A percentile compares a stretch with the other conserved stretches of the same genome.
Evolutionary conservation across 2,113 vertebrate genomes (phyloP).

Genomic region (Leucopternis melanops): DNA sequence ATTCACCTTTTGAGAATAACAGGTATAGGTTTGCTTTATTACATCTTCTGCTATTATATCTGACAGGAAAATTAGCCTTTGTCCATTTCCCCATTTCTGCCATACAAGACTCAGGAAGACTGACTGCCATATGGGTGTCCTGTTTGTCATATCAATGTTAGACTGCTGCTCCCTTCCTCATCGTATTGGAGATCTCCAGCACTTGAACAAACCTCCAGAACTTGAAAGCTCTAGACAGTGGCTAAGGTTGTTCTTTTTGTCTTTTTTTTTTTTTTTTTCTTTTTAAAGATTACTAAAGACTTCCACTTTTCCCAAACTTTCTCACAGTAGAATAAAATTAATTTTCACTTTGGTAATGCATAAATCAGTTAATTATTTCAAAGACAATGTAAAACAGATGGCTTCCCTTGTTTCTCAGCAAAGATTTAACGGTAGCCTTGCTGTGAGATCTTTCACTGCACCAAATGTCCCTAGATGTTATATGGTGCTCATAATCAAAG

Average conservation of each 20-base stretch:
- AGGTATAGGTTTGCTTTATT: background rate
- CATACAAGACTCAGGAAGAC: background rate
- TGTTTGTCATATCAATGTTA: background rate
- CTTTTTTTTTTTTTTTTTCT: background rate
- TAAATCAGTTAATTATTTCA: slow-evolving; percentile 15
- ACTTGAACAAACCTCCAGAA: background rate
- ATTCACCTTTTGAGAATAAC: background rate
- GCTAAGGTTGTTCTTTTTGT: background rate
- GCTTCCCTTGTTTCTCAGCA: background rate
- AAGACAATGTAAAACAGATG: background rate
- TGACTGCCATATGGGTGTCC: background rate
- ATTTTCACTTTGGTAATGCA: slow-evolving; percentile 20
- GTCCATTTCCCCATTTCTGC: background rate
- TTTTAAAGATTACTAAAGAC: background rate
- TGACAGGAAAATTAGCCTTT: background rate
- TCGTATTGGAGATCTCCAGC: background rate
- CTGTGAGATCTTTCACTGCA: background rate
- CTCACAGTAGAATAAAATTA: slow-evolving; percentile 26
- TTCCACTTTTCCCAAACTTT: slow-evolving; percentile 29
- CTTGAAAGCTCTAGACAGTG: background rate
- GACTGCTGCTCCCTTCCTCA: background rate
- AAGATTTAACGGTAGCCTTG: background rate
- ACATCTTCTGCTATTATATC: background rate
- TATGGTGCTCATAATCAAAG: background rate
- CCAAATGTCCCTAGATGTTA: background rate